These are phyloP conservation scores for Falcaria lacertinaria DNA, from an alignment of 2,888 invertebrate genomes.

Conservation along the genomic window DNA sequence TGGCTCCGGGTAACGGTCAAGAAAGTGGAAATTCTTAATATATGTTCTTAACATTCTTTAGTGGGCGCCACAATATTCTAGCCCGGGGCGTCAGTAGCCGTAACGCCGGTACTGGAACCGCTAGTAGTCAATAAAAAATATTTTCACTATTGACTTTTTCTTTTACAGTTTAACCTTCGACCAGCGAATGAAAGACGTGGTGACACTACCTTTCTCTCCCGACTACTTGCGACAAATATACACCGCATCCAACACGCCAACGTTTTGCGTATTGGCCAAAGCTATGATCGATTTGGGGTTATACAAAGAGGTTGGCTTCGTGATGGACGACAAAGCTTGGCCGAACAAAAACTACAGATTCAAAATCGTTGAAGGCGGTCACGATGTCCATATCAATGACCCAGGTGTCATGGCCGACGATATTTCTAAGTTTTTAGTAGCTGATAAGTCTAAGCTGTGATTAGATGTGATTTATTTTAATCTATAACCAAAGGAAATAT, in stretches of 20 bases:
- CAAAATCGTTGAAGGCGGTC: conserved; percentile 71
- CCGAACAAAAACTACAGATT: conserved; percentile 42
- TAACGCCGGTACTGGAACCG: no score
- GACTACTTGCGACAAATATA: conserved; percentile 37
- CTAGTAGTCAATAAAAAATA: no score
- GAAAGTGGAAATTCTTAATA: no score
- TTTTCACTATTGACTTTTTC: no score
- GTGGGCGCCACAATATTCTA: no score
- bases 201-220: conserved; percentile 37
- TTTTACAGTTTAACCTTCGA: conserved; percentile 50
- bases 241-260: conserved; percentile 36
- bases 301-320: conserved; percentile 36
- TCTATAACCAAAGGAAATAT: no score
- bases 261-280: conserved; percentile 40
- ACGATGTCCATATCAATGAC: conserved; percentile 79
- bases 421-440: conserved; percentile 44
- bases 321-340: conserved; percentile 43
- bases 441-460: conserved; percentile 17
- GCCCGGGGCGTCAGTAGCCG: no score
- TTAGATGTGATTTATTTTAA: background rate
- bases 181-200: conserved; percentile 51
- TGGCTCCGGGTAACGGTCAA: no score
- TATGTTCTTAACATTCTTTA: no score
- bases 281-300: conserved; percentile 22
- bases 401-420: conserved; percentile 73